phyloP scores from a whole-genome alignment of 1,140 invertebrate species.

The Trypoxylus dichotomus region DNA sequence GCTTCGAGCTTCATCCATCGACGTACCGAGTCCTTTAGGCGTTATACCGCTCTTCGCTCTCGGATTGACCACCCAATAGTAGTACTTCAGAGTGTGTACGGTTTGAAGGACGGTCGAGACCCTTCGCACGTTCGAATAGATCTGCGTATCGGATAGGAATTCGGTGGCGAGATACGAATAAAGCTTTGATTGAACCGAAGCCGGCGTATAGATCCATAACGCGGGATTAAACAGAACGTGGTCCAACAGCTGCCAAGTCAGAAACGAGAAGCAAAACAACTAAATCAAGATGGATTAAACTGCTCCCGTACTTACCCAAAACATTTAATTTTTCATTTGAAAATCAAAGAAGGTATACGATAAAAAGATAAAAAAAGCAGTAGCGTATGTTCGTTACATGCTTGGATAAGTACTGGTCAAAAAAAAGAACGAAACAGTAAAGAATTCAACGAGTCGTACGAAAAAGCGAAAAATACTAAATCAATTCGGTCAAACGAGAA shows the following conservation, averaged over 20 bases:
- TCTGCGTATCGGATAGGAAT: slow-evolving; percentile 95
- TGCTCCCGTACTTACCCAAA: slow-evolving; percentile 62
- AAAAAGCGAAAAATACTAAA: background rate
- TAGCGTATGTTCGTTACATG: slow-evolving; percentile 39
- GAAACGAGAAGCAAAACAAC: slow-evolving; percentile 76
- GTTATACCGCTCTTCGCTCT: slow-evolving; percentile 91
- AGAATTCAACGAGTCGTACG: background rate
- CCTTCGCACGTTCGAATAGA: slow-evolving; percentile 94
- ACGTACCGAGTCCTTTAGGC: slow-evolving; percentile 89
- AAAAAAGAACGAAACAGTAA: background rate
- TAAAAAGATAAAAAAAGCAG: slow-evolving; percentile 4
- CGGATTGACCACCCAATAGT: slow-evolving; percentile 98
- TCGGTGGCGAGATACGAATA: slow-evolving; percentile 98
- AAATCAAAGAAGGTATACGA: slow-evolving; percentile 12
- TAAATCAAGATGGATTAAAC: slow-evolving; percentile 65
- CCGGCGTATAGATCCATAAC: slow-evolving; percentile 96
- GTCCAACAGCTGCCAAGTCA: slow-evolving; percentile 93
- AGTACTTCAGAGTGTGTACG: slow-evolving; percentile 97
- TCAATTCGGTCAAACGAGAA: background rate
- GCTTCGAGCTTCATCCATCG: background rate
- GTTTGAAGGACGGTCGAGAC: slow-evolving; percentile 97
- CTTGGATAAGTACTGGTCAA: slow-evolving; percentile 50
- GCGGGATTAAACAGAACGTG: slow-evolving; percentile 98
- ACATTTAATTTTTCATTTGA: slow-evolving; percentile 40
- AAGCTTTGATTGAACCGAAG: slow-evolving; percentile 92